These are phyloP conservation scores for Brachionus plicatilis DNA, from an alignment of 1,140 invertebrate genomes.

Conservation along the genomic window DNA sequence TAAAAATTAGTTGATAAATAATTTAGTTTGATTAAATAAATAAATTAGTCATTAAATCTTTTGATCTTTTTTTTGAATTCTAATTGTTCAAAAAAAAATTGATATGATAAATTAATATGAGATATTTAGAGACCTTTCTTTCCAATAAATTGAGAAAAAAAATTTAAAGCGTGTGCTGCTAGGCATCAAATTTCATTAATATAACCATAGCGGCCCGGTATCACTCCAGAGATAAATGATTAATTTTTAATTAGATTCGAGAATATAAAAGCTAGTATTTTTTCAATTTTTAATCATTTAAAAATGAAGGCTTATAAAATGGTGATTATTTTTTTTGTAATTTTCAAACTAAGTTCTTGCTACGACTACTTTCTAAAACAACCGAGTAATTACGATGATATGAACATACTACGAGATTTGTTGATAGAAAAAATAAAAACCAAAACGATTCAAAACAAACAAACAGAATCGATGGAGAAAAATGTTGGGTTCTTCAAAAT, in stretches of 20 bases:
- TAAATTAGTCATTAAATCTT: not conserved
- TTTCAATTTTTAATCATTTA: not conserved
- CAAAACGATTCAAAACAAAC: not conserved
- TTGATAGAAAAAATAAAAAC: not conserved
- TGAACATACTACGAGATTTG: not conserved
- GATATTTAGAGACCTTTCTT: no score
- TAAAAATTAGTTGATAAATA: no score
- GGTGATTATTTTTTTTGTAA: not conserved
- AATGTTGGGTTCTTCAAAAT: not conserved
- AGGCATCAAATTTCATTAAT: not conserved
- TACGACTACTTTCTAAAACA: not conserved
- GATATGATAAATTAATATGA: no score
- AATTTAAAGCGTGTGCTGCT: not conserved
- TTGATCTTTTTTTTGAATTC: not conserved
- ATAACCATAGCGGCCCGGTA: not conserved
- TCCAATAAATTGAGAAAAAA: not conserved
- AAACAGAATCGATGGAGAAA: not conserved
- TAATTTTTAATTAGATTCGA: not conserved
- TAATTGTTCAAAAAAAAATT: not conserved
- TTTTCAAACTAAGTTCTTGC: not conserved
- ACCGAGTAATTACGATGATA: not conserved
- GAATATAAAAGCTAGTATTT: not conserved
- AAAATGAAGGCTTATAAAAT: not conserved
- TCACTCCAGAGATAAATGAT: not conserved
- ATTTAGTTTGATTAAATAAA: not conserved